These are phyloP conservation scores for Plebejus argus DNA, from an alignment of 2,888 invertebrate genomes.

Conservation along the genomic window DNA sequence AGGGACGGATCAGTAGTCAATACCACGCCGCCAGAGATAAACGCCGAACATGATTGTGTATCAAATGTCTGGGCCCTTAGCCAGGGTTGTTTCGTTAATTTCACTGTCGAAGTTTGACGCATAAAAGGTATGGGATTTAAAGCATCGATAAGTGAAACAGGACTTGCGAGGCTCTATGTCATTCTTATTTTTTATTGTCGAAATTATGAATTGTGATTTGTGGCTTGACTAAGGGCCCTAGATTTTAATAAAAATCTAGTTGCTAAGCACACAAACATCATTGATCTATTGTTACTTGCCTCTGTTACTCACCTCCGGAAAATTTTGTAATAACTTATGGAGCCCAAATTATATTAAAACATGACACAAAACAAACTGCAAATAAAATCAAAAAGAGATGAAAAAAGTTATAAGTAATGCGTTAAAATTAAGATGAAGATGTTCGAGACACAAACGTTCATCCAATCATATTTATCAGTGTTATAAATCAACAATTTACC, in stretches of 20 bases:
- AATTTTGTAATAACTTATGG: no score
- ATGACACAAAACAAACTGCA: neutral
- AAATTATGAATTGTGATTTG: no score
- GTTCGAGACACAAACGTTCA: constrained; percentile 37
- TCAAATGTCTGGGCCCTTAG: neutral
- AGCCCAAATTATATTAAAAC: neutral
- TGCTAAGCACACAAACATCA: no score
- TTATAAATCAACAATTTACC: constrained; percentile 78
- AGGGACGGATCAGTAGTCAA: neutral
- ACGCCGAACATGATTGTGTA: neutral
- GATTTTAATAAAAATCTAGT: no score
- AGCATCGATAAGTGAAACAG: no score
- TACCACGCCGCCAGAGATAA: neutral
- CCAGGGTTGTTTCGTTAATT: neutral
- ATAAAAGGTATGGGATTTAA: no score
- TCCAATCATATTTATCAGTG: constrained; percentile 56
- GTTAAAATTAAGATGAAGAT: constrained; percentile 38
- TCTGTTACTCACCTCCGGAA: no score
- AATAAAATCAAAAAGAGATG: neutral
- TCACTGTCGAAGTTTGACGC: no score
- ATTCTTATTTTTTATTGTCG: no score
- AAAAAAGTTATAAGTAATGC: constrained; percentile 30
- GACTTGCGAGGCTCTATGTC: no score
- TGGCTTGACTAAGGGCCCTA: no score
- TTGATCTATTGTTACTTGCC: no score